These are phyloP conservation scores for Tychaedon coryphoeus DNA, from an alignment of 2,113 vertebrate genomes.

Conservation along the genomic window DNA sequence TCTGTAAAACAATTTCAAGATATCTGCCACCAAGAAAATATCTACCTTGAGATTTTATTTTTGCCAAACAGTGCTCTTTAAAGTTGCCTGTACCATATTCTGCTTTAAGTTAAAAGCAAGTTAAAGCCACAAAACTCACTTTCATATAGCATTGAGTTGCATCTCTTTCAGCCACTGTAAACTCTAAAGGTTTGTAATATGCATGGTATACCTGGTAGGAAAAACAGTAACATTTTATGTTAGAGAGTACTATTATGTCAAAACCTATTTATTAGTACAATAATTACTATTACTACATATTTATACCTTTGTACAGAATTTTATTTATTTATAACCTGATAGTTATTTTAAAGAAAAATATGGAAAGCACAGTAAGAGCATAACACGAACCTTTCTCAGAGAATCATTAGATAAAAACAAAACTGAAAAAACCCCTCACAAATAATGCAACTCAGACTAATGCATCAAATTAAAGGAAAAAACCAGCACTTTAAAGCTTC, in stretches of 20 bases:
- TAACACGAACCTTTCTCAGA: not conserved
- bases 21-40: not conserved
- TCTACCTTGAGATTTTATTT: not conserved
- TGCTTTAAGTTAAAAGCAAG: not conserved
- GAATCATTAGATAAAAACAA: not conserved
- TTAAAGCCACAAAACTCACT: constrained; percentile 68
- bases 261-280: not conserved
- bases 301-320: not conserved
- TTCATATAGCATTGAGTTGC: constrained; percentile 91
- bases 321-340: not conserved
- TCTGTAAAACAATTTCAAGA: not conserved
- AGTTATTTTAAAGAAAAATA: not conserved
- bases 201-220: constrained; percentile 88
- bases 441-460: not conserved
- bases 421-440: not conserved
- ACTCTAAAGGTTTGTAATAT: constrained; percentile 93
- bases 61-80: not conserved
- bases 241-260: not conserved
- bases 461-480: not conserved
- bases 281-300: not conserved
- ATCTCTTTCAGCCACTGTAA: constrained; percentile 84
- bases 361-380: not conserved
- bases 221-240: not conserved
- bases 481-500: not conserved
- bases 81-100: not conserved